Evolutionary conservation across 2,113 vertebrate genomes (phyloP).

Genomic region (Gadus chalcogrammus): DNA sequence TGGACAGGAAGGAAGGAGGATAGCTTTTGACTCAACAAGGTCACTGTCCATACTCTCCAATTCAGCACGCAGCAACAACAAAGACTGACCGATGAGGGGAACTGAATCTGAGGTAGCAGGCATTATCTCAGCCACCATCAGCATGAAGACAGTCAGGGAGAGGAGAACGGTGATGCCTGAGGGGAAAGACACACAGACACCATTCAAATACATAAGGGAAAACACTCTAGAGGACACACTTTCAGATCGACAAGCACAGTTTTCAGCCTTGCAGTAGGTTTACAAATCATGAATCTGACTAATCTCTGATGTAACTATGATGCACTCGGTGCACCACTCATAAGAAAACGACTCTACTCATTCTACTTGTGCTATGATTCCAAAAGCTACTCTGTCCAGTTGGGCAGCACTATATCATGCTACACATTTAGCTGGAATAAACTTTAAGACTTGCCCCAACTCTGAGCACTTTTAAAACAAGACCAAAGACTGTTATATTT

Average conservation of each 20-base stretch:
- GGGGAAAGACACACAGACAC: constrained; percentile 20
- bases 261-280: no score
- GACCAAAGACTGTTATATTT: no score
- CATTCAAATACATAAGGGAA: constrained; percentile 3
- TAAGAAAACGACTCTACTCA: no score
- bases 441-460: no score
- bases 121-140: constrained; percentile 73
- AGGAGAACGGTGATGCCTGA: constrained; percentile 68
- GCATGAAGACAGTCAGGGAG: constrained; percentile 70
- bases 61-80: not conserved
- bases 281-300: no score
- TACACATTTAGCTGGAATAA: no score
- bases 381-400: no score
- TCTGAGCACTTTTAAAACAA: no score
- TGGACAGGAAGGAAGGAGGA: constrained; percentile 26
- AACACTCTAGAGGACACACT: not conserved
- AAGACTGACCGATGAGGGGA: constrained; percentile 62
- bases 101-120: constrained; percentile 68
- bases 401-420: no score
- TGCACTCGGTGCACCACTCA: no score
- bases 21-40: constrained; percentile 16
- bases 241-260: constrained; percentile 2
- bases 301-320: no score
- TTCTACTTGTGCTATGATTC: no score
- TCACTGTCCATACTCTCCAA: not conserved